These are phyloP conservation scores for Erythrolamprus reginae DNA, from an alignment of 2,113 vertebrate species.

Conservation along the genomic window DNA sequence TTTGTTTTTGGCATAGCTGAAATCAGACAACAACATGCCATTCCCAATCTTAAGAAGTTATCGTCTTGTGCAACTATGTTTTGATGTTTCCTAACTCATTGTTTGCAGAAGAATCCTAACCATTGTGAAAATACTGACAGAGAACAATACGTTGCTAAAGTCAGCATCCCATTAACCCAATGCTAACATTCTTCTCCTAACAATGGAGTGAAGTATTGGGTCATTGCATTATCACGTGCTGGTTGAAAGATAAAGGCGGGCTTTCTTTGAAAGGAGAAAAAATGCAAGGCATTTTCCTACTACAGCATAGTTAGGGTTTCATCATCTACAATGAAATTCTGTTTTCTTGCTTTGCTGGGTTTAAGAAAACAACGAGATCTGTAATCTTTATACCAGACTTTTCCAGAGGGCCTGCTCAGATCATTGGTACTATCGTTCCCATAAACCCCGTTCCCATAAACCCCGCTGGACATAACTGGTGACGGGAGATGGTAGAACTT, in stretches of 20 bases:
- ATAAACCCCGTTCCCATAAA: not conserved
- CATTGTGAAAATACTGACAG: not conserved
- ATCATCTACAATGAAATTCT: not conserved
- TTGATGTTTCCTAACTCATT: not conserved
- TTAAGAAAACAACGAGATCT: not conserved
- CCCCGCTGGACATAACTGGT: not conserved
- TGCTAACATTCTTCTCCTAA: not conserved
- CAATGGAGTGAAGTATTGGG: not conserved
- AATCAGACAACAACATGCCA: not conserved
- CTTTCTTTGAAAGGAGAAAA: not conserved
- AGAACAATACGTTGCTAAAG: not conserved
- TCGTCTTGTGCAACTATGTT: not conserved
- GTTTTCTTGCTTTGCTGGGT: not conserved
- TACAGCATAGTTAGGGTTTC: not conserved
- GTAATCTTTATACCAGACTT: not conserved
- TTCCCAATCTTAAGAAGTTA: not conserved
- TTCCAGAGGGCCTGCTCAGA: not conserved
- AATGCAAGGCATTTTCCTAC: not conserved
- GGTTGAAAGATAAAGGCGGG: not conserved
- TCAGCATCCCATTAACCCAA: not conserved
- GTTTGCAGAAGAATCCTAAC: not conserved
- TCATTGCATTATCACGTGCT: not conserved
- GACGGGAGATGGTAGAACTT: not conserved
- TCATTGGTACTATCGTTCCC: not conserved
- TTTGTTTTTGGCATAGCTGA: not conserved